Base-by-base conservation (phyloP, 2,113 vertebrate species). In the Athene cunicularia region DNA sequence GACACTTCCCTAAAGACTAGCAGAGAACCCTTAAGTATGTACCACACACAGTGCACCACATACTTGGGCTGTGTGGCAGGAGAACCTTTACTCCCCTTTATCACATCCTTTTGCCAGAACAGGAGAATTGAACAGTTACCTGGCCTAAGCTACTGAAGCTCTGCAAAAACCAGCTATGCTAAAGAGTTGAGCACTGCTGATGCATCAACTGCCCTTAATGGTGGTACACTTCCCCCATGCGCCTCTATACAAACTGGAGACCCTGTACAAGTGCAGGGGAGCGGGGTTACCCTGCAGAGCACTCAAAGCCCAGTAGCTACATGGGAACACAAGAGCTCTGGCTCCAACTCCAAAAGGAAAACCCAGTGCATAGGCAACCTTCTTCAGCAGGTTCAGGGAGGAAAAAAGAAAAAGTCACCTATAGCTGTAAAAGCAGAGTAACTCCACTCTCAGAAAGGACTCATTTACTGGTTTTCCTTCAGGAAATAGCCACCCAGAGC, bases 141-240 rank as follows among this genome's bases (percentile, higher is more conserved):
- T 28, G 47, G 47, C 47, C 27, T 6, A 43, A 52, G 56, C 39
- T 63, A 49, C 37, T 18, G 41, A 53, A n/a, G 30, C 68, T 58
- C 56, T 72, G 58, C 60, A 70, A 45, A 77, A 56, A 26, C 1
- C 14, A 79, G 20, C 37, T 11, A 13, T 13, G n/a, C 55, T 47
- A 5, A 77, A 86, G 33, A 75, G 49, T 32, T 50, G 43, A 73
- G 21, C 59, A 50, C 8, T 5, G 1, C 35, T 67, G 71, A 14
- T 2, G 1, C 56, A 52, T 22, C 47, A 56, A 5, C 45, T 70
- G 49, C 41, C 14, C 26, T 12, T 19, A 33, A 60, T 0, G 1
- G 50, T 22, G 28, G 24, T 5, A 33, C 12, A 32, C 32, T 26
- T 45, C 17, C 15, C 28, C 43, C 0, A 0, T 9, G 9, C 4